Percentiles rank a stretch among this genome's conserved stretches.
Conservation (phyloP, 2,888 invertebrate genomes). For the Apamea monoglypha region DNA sequence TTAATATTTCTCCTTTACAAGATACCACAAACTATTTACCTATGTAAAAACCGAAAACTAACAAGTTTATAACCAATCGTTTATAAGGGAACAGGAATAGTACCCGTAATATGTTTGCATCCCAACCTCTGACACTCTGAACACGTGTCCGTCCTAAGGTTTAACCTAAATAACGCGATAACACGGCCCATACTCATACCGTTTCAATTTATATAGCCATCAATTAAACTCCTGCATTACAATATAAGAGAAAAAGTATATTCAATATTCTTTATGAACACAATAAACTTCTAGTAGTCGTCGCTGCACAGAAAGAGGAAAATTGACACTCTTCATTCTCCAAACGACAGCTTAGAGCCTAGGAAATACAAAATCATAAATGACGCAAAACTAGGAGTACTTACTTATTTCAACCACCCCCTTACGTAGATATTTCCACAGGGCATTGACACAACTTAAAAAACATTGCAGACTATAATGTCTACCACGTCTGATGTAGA, state of each 20-base stretch:
- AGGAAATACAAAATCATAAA: constrained; percentile 16
- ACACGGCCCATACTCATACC: constrained; percentile 3
- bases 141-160: constrained; percentile 36
- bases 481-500: constrained; percentile 47
- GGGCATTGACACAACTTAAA: constrained; percentile 65
- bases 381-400: constrained; percentile 15
- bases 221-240: background rate
- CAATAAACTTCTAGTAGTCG: background rate
- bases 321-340: background rate
- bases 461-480: constrained; percentile 49
- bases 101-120: constrained; percentile 25
- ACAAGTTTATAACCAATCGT: constrained; percentile 26
- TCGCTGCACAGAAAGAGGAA: background rate
- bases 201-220: constrained; percentile 16
- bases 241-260: background rate
- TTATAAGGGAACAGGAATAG: constrained; percentile 13
- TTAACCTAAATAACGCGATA: constrained; percentile 36
- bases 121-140: constrained; percentile 41
- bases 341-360: background rate
- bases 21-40: constrained; percentile 6
- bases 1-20: background rate
- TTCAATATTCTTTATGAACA: background rate
- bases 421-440: constrained; percentile 41
- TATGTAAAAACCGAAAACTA: constrained; percentile 28
- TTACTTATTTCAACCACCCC: constrained; percentile 48